A percentile compares a stretch with the other conserved stretches of the same genome.
Evolutionary conservation across 64 coral and sea anemone species (phyloP).

Genomic region (Cladopsammia gracilis): DNA sequence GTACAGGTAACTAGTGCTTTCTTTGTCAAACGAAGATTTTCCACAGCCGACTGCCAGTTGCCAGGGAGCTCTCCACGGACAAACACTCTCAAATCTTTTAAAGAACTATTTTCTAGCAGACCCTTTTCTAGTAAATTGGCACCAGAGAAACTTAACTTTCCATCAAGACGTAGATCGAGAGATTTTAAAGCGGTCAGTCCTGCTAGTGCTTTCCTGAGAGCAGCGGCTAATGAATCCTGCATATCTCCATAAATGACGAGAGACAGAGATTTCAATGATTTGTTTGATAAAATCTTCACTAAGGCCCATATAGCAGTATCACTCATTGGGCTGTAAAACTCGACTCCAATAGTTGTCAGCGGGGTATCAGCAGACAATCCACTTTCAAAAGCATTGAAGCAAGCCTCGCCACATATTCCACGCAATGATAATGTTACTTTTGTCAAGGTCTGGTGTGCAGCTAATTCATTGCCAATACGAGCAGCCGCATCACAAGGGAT

Average conservation of each 20-base stretch:
- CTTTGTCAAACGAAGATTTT: neutral
- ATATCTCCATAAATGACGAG: neutral
- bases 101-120: neutral
- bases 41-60: neutral
- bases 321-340: neutral
- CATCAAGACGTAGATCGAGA: neutral
- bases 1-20: too few species aligned
- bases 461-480: neutral
- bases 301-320: neutral
- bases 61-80: conserved; percentile 1
- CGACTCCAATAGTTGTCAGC: neutral
- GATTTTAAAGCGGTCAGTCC: neutral
- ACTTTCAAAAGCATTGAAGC: too few species aligned
- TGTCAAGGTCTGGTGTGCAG: neutral
- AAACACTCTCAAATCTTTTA: neutral
- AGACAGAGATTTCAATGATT: neutral
- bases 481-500: neutral
- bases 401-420: rapidly evolving
- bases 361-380: conserved; percentile 13
- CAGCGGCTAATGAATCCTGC: neutral
- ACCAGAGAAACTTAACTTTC: neutral
- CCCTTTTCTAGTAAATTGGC: neutral
- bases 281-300: neutral
- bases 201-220: neutral
- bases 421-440: neutral